Conservation (phyloP, 2,113 vertebrate genomes). For the Entosphenus tridentatus region DNA sequence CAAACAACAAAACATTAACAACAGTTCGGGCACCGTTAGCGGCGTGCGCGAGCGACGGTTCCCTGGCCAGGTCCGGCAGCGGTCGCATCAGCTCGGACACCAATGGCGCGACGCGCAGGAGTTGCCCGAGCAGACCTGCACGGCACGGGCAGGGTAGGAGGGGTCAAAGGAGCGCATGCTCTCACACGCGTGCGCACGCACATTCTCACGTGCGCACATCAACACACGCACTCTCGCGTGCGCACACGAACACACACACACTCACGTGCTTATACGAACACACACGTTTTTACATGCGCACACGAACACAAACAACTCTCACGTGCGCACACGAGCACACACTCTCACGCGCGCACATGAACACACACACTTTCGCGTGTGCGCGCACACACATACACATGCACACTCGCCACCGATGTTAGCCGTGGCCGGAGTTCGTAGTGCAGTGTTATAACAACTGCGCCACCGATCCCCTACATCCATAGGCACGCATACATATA, state of each 20-base stretch:
- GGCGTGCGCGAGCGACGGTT: no score
- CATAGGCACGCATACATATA: not conserved
- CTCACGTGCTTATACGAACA: not conserved
- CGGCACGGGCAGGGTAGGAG: no score
- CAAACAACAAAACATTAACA: no score
- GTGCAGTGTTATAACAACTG: no score
- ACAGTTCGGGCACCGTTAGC: no score
- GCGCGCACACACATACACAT: no score
- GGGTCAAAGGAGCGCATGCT: not conserved
- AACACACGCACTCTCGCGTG: not conserved
- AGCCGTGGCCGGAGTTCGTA: no score
- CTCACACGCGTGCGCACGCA: not conserved
- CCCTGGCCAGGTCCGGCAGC: no score
- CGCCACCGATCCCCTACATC: not conserved
- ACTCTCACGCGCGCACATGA: not conserved
- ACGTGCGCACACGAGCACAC: not conserved
- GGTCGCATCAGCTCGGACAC: no score
- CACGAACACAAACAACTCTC: not conserved
- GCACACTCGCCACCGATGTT: no score
- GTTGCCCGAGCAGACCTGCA: no score
- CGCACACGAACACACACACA: slow-evolving; percentile 2
- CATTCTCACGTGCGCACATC: not conserved
- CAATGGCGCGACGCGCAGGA: no score
- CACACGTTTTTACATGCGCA: not conserved
- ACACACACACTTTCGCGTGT: not conserved